Base-by-base conservation (phyloP, 2,888 invertebrate species). In the Nomada flava region DNA sequence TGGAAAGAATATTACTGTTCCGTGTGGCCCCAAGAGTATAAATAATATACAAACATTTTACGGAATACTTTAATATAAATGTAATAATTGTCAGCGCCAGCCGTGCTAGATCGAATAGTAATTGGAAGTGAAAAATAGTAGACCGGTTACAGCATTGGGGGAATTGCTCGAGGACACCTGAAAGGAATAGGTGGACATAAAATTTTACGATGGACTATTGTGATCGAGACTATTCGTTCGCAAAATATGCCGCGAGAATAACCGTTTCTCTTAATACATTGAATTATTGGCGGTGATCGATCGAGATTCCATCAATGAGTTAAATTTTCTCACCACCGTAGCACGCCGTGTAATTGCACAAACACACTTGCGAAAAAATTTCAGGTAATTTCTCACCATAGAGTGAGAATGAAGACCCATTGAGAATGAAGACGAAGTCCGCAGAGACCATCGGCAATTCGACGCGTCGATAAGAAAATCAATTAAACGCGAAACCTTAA, bases 151-250 rank as follows among this genome's bases (percentile, higher is more conserved):
- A 20, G 10, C 36, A 18, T 11, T 9, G 2, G 2, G 10, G 3
- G 29, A 29, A n/a, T 29, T 52, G 1, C 18, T 20, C 15, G 29
- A 20, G 52, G n/a, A 52, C 13, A 29, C 11, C 20, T 1, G 65
- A 65, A 29, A 65, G 50, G 20, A 29, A 65, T 52, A 29, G 50
- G 15, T 4, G 50, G 65, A 20, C 13, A 67, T 67, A 9, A 20
- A 67, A 36, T 67, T 67, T 67, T 20, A 36, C 52, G 36, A 36
- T 36, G 20, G 36, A 52, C 29, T 20, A 20, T 53, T 15, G 29
- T 47, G n/a, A 67, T 36, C 13, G 36, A 11, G 29, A 29, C 5
- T 13, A 52, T 29, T 65, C 26, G 64, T 52, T 65, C 15, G 52
- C n/a, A n/a, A 53, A 67, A 53, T 36, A 52, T 7, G 0, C 36